Percentiles rank a stretch among this genome's conserved stretches.
phyloP scores from a whole-genome alignment of 2,113 vertebrate genomes.

The Aegithalos caudatus region DNA sequence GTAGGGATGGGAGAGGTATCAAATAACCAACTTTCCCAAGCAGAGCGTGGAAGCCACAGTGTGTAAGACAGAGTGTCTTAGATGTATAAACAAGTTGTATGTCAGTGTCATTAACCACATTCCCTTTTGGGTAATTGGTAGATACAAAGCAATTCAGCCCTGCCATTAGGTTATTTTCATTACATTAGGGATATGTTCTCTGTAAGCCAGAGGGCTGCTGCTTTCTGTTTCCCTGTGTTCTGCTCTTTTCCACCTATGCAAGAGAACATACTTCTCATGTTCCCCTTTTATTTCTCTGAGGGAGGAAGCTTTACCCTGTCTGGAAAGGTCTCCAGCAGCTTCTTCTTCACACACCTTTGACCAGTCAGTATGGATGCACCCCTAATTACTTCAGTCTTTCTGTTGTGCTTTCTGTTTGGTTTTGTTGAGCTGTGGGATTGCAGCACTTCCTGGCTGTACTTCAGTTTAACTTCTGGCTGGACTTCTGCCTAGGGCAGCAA shows the following conservation, averaged over 20 bases:
- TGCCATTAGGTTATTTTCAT: neutral
- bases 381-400: neutral
- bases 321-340: neutral
- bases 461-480: neutral
- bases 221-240: neutral
- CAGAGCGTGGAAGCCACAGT: neutral
- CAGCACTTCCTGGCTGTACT: constrained; percentile 7
- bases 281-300: neutral
- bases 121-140: neutral
- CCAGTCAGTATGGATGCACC: neutral
- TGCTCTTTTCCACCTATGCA: neutral
- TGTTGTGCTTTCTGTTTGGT: neutral
- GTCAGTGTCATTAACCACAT: neutral
- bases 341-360: neutral
- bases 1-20: neutral
- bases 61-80: neutral
- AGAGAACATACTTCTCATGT: neutral
- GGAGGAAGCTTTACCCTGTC: neutral
- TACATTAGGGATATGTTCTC: neutral
- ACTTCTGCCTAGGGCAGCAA: constrained; percentile 22
- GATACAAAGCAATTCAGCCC: neutral
- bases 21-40: neutral
- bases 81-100: neutral
- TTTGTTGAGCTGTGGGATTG: neutral
- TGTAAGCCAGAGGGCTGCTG: neutral